phyloP scores from a whole-genome alignment of 2,113 vertebrate genomes.

The Pelusios castaneus region DNA sequence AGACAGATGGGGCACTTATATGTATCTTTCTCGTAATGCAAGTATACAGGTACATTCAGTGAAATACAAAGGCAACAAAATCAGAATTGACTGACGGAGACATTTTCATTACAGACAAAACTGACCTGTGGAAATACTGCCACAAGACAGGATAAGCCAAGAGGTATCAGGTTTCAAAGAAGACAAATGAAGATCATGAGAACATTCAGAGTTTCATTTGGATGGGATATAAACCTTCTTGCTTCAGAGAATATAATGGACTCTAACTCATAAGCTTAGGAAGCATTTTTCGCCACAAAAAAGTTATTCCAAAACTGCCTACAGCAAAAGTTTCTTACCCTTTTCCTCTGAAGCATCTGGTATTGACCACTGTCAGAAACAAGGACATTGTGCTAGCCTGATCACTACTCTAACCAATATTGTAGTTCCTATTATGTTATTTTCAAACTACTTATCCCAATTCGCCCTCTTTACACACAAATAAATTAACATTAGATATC shows the following conservation, averaged over 20 bases:
- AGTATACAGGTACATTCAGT: neutral
- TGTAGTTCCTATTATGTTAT: neutral
- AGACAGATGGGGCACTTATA: neutral
- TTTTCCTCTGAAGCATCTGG: neutral
- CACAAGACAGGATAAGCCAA: neutral
- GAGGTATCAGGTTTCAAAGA: neutral
- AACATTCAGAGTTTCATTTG: neutral
- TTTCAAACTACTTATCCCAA: neutral
- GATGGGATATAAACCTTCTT: neutral
- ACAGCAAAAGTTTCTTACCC: neutral
- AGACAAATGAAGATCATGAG: neutral
- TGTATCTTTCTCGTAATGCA: neutral
- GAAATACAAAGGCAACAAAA: neutral
- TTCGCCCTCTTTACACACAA: neutral
- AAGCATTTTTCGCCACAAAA: neutral
- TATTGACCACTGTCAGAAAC: neutral
- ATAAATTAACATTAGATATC: neutral
- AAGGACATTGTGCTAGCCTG: neutral
- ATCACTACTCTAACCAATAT: neutral
- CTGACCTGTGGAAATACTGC: neutral
- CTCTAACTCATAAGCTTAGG: neutral
- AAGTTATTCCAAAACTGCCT: neutral
- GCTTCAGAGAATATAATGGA: neutral
- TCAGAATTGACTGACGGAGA: neutral
- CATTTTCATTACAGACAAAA: neutral